Evolutionary conservation across 2,797 vertebrate species (phyloP), one percentile per base, ranked within the genome.

Genomic region (Platyrinchus mystaceus): DNA sequence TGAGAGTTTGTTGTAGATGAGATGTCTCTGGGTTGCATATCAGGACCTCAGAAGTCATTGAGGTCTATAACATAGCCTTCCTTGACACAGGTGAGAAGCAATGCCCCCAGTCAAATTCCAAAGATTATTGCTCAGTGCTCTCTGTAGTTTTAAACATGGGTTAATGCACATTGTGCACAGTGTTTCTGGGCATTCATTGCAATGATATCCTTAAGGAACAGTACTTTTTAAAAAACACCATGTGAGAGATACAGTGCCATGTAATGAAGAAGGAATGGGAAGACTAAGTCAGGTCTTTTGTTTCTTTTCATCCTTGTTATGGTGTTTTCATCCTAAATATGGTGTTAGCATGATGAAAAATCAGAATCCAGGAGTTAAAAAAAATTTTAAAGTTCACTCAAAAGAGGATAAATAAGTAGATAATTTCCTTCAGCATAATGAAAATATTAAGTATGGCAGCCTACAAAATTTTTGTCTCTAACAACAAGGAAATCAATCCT

Each of bases 51-150:
- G 55, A 34, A 76, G 44, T 46, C 36, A 30, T 1, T 37, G 50
- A 27, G 21, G 3, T 77, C n/a, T 56, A 47, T 27, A 52, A 2
- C 1, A 2, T 8, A 69, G 13, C 24, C 8, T 47, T n/a, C 14
- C n/a, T 34, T 3, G 6, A 13, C 12, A 37, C 15, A 14, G 0
- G 7, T 10, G 14, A 37, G 30, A 34, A 55, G 3, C 0, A 1
- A 52, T 46, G 8, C 6, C 12, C 17, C 19, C 21, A 63, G 34
- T 13, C 39, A 58, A 9, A 75, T 53, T 10, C 23, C 34, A 67
- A 49, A 59, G 9, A 36, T 6, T 30, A 26, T 28, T 43, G 18
- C 56, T 77, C n/a, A 49, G 12, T 80, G 34, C 21, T 59, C 14
- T 47, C 24, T 47, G 32, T 24, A 49, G 18, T 59, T n/a, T 44